Conservation (phyloP, 2,888 invertebrate genomes). For the Carpatolechia fugitivella region DNA sequence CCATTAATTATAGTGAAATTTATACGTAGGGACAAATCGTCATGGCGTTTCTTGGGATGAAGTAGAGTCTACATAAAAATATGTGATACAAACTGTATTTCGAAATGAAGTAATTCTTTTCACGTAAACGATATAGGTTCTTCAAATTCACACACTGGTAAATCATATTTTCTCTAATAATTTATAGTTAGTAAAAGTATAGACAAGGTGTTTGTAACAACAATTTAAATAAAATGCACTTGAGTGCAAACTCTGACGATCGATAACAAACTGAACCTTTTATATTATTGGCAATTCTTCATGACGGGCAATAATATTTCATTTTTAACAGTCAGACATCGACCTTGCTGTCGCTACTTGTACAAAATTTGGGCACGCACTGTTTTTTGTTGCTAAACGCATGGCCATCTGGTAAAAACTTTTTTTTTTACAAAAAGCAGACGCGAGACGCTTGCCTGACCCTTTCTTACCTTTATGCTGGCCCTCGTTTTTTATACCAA, state of each 20-base stretch:
- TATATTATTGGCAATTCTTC: no score
- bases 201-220: no score
- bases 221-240: no score
- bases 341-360: constrained; percentile 50
- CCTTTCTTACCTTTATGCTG: constrained; percentile 76
- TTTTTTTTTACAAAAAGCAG: constrained; percentile 69
- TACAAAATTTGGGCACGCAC: constrained; percentile 68
- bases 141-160: no score
- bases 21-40: constrained; percentile 66
- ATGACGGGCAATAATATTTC: no score
- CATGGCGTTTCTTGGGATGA: constrained; percentile 41
- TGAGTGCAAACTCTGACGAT: no score
- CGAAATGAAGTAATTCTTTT: no score
- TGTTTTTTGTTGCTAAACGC: constrained; percentile 74
- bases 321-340: neutral
- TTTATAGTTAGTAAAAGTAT: no score
- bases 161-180: no score
- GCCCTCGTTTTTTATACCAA: constrained; percentile 64
- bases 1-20: constrained; percentile 72
- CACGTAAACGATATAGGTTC: no score
- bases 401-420: constrained; percentile 74
- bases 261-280: no score
- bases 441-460: constrained; percentile 73
- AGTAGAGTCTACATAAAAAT: constrained; percentile 40
- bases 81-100: no score